Base-by-base conservation (phyloP, 2,113 vertebrate genomes). In the Pica pica region DNA sequence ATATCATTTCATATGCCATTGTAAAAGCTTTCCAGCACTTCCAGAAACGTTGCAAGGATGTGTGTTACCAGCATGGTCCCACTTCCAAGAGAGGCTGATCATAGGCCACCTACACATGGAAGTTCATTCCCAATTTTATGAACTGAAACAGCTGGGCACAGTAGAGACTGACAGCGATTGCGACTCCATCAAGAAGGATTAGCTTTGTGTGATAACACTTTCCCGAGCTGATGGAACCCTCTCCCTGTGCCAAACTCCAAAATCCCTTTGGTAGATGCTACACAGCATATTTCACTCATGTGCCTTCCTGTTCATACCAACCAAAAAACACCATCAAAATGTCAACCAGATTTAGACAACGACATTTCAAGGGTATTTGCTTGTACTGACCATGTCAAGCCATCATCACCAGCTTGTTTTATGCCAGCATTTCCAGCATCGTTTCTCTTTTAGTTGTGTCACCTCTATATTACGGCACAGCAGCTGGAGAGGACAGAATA, bases 1-100 rank as follows among this genome's bases (percentile, higher is more conserved):
- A 13, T 20, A n/a, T 2, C 0, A 1, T 86, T 59, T 64, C 13
- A 27, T 2, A 8, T 1, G 4, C 20, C 22, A 44, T 4, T 55
- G 30, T 18, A 56, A 76, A 71, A 87, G 37, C 49, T 61, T 39
- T 27, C 18, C 21, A 73, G 26, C 12, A 16, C 59, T 16, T 49
- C 20, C 63, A 74, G 59, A 37, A 35, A 65, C 77, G 42, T 8
- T 18, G 16, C 13, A 41, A 20, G 41, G 31, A 35, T 21, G 7
- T 14, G 13, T 41, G 56, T 70, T 33, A 83, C 6, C 37, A 56
- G 52, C 14, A 23, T 6, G 26, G 46, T 46, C 39, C 37, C 59
- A 63, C 44, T 47, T 64, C 41, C 73, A 60, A 6, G 5, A 41
- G 11, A 74, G 18, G 15, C 16, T 67, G 76, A 67, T 81, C 56